Percentiles rank a stretch among this genome's conserved stretches.
These are phyloP conservation scores for Limnephilus auricula DNA, from an alignment of 2,888 invertebrate genomes.

Conservation along the genomic window DNA sequence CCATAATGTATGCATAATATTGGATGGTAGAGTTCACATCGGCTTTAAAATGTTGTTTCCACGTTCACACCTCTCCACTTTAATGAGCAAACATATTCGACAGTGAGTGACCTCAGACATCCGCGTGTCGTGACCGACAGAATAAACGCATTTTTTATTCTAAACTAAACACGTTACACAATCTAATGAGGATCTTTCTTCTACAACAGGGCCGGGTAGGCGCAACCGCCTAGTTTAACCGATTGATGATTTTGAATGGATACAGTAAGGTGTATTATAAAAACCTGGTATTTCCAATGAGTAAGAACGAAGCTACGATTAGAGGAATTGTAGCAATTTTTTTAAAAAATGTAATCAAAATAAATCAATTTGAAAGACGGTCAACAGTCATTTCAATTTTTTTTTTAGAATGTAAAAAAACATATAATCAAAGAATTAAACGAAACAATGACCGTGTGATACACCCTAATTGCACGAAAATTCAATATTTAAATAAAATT, in stretches of 20 bases:
- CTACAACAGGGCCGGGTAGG: background rate
- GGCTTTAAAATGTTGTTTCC: conserved; percentile 22
- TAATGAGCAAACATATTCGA: conserved; percentile 37
- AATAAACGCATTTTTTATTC: conserved; percentile 51
- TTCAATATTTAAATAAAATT: conserved; percentile 12
- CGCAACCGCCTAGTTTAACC: conserved; percentile 2
- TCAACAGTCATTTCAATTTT: no score
- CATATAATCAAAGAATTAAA: background rate
- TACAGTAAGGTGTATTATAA: background rate
- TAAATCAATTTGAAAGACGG: background rate
- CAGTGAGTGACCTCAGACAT: conserved; percentile 48
- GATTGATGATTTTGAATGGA: background rate
- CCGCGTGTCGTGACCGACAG: conserved; percentile 47
- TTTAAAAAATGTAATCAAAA: background rate
- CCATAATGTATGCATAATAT: conserved; percentile 16
- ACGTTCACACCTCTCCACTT: conserved; percentile 40
- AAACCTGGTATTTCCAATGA: background rate
- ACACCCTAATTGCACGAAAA: background rate
- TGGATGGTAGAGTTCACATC: conserved; percentile 39
- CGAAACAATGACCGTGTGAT: background rate
- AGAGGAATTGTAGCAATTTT: background rate
- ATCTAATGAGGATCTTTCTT: conserved; percentile 16
- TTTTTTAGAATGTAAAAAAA: background rate
- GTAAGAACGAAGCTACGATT: background rate
- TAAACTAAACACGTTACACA: conserved; percentile 45